Evolutionary conservation across 2,888 invertebrate species (phyloP).

Genomic region (Ditylenchus weischeri): DNA sequence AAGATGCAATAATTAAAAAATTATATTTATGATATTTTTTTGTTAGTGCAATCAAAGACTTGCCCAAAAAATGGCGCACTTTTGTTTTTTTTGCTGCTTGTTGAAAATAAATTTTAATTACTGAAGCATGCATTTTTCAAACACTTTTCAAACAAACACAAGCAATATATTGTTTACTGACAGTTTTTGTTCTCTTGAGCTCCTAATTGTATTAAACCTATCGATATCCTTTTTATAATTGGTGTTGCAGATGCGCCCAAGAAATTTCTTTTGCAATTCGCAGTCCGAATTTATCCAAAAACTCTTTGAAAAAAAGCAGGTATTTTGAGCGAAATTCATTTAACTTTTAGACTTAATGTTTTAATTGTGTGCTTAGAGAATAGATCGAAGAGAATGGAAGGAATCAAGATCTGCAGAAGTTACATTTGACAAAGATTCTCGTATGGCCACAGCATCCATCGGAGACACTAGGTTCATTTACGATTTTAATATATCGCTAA

Average conservation of each 20-base stretch:
- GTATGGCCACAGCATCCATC: conserved; percentile 14
- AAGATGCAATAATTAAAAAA: no score
- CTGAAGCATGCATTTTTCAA: no score
- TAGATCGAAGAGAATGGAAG: conserved; percentile 23
- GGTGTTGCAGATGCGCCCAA: conserved; percentile 1
- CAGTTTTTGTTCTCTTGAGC: no score
- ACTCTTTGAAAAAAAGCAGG: conserved; percentile 6
- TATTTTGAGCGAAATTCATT: background rate
- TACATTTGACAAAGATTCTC: conserved; percentile 17
- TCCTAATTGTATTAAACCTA: no score
- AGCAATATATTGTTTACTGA: no score
- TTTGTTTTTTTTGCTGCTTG: no score
- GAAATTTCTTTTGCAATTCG: conserved; percentile 11
- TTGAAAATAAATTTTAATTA: no score
- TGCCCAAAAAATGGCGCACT: no score
- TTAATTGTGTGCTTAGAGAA: conserved; percentile 14
- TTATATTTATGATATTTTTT: no score
- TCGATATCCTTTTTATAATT: background rate
- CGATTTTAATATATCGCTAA: background rate
- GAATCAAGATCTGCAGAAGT: conserved; percentile 19
- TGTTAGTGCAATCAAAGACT: no score
- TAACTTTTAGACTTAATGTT: no score
- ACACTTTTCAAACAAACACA: no score
- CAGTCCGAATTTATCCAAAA: conserved; percentile 13
- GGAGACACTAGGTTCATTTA: conserved; percentile 24